Evolutionary conservation across 2,113 vertebrate genomes (phyloP), one percentile per base, ranked within the genome.

Genomic region (Charina bottae): DNA sequence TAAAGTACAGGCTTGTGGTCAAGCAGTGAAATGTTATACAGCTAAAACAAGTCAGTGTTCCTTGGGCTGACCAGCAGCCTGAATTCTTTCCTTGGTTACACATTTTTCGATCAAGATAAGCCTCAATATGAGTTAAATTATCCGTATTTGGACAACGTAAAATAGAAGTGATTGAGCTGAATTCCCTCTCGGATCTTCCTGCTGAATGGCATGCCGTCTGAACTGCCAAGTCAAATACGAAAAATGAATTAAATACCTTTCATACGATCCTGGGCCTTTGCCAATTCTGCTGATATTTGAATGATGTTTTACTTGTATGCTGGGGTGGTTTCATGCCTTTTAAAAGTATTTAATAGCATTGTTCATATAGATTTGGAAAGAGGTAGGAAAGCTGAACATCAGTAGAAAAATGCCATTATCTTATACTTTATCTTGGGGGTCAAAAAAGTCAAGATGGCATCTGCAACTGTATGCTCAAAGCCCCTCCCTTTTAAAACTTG

Each of bases 21-120:
- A 93, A 92, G 37, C 26, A 89, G 59, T 93, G 93, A 94, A 94
- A 87, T 91, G 56, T 59, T 86, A 83, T 89, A 1, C 0, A 90
- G 49, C 7, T 92, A 10, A 96, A 96, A 93, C 53, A 90, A 93
- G 92, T 8, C 17, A 88, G n/a, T 11, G 11, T 85, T 17, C 92
- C 2, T 93, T 95, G 90, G 19, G 90, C 93, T 0, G 4, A 6
- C n/a, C 94, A 55, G 56, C 90, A 1, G 93, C 78, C 26, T 89
- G 58, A 64, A 89, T 91, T 62, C 0, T 78, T 96, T 93, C 42
- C 58, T 94, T 15, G 87, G 5, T 90, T 90, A 91, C 17, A 62
- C 85, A 86, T 95, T 94, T 94, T 92, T 12, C 93, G 6, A 91
- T 42, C 59, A 91, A 92, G 62, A 83, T 93, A 93, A 95, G 23